Conservation (phyloP, 2,888 invertebrate genomes). For the Caenorhabditis virilis region DNA sequence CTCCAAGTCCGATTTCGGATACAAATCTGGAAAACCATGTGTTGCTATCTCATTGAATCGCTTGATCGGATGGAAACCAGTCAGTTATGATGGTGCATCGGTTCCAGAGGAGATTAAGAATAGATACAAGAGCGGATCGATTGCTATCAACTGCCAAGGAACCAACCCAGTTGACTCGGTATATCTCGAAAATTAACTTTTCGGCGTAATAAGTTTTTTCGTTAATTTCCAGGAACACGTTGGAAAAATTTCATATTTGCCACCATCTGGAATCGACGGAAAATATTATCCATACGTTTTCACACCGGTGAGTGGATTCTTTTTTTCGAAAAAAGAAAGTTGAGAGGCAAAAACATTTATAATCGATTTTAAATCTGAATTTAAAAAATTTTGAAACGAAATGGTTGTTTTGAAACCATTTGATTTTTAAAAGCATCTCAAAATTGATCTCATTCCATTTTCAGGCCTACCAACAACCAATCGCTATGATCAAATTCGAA, state of each 20-base stretch:
- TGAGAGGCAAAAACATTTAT: too few species aligned
- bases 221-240: conserved; percentile 78
- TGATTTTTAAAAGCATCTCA: too few species aligned
- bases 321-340: neutral
- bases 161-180: conserved; percentile 72
- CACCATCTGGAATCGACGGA: conserved; percentile 75
- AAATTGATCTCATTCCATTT: too few species aligned
- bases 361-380: neutral
- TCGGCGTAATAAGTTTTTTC: neutral
- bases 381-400: neutral
- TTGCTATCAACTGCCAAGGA: conserved; percentile 91
- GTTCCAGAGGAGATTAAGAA: conserved; percentile 74
- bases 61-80: conserved; percentile 68
- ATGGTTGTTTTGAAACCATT: neutral
- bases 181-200: too few species aligned
- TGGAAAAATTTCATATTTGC: conserved; percentile 81
- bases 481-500: conserved; percentile 71
- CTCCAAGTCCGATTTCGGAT: conserved; percentile 78
- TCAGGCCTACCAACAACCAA: conserved; percentile 36
- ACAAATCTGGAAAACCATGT: conserved; percentile 83
- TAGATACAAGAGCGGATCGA: conserved; percentile 69
- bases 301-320: conserved; percentile 15
- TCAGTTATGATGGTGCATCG: conserved; percentile 74
- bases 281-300: conserved; percentile 71
- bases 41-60: conserved; percentile 93